phyloP scores from a whole-genome alignment of 1,140 invertebrate genomes.

The Rhagoletis zephyria region DNA sequence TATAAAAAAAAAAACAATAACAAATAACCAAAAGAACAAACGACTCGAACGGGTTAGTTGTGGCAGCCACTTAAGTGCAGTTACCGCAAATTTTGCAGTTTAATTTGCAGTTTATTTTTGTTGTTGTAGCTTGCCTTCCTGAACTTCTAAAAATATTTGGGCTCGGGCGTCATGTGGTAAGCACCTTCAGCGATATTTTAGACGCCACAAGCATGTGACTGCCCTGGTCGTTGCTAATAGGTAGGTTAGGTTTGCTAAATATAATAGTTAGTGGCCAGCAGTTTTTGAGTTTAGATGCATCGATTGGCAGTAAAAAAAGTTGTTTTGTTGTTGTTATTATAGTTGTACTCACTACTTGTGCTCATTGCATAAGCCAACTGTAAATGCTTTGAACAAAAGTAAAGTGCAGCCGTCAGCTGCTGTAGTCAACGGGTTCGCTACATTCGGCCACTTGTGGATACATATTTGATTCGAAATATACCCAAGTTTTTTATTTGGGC shows the following conservation, averaged over 20 bases:
- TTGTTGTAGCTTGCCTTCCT: neutral
- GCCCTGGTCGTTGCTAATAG: neutral
- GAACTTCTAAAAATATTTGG: too few species aligned
- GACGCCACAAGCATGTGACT: too few species aligned
- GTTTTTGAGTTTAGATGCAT: neutral
- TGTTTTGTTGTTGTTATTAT: neutral
- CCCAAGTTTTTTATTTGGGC: neutral
- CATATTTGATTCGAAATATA: neutral
- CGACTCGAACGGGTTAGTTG: neutral
- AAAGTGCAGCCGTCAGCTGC: neutral
- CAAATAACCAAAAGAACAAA: neutral
- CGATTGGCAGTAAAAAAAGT: neutral
- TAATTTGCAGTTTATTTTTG: slow-evolving; percentile 1
- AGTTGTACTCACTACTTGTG: neutral
- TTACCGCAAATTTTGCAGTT: neutral
- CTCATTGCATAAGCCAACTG: neutral
- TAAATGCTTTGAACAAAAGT: neutral
- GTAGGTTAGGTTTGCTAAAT: neutral
- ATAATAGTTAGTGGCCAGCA: neutral
- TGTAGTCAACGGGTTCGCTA: neutral
- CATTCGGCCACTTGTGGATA: slow-evolving; percentile 11
- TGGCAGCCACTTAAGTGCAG: neutral
- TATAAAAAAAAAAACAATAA: too few species aligned
- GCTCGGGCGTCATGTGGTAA: too few species aligned
- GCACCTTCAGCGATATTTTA: too few species aligned